Evolutionary conservation across 2,888 invertebrate genomes (phyloP), one percentile per base, ranked within the genome.

Genomic region (Andrena marginata): DNA sequence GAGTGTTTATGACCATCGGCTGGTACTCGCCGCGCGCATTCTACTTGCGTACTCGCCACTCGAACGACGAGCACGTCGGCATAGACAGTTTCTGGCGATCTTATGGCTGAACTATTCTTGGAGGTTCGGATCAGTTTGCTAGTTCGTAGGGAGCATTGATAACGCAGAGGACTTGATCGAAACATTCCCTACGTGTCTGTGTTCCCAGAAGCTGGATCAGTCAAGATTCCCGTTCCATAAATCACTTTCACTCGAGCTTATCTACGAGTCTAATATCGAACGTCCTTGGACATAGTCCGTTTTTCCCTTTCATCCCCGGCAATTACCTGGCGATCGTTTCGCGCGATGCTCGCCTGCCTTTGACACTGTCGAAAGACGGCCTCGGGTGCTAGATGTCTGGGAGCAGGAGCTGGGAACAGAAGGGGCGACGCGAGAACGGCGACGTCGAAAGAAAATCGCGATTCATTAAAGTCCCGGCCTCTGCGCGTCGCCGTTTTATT

Each of bases 381-480:
- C 64, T 23, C 8, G 5, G n/a, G 29, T n/a, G n/a, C n/a, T 56
- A 10, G 60, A 26, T 6, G 35, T 60, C 5, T 29, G 59, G 60
- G 20, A 20, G 10, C 16, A 16, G 13, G 42, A 42, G 63, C 8
- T 42, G n/a, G 13, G 60, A 80, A 65, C 29, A 60, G 51, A 29
- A 23, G 26, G 42, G 29, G 49, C 2, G 67, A 29, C n/a, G 76
- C 33, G 56, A 42, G 68, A 42, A 35, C 49, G 56, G 23, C 20
- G 56, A 49, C 33, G 62, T 79, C 81, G 83, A 86, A 89, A 90
- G 88, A 91, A 91, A 91, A 91, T 92, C 85, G 88, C 87, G 87
- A 93, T 91, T 92, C 91, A 90, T 93, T 91, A 90, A 88, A 90
- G 89, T 88, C 83, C 88, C 77, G 82, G 87, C 74, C 85, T 49